Evolutionary conservation across 2,797 vertebrate species (phyloP).

Genomic region (Helarctos malayanus): DNA sequence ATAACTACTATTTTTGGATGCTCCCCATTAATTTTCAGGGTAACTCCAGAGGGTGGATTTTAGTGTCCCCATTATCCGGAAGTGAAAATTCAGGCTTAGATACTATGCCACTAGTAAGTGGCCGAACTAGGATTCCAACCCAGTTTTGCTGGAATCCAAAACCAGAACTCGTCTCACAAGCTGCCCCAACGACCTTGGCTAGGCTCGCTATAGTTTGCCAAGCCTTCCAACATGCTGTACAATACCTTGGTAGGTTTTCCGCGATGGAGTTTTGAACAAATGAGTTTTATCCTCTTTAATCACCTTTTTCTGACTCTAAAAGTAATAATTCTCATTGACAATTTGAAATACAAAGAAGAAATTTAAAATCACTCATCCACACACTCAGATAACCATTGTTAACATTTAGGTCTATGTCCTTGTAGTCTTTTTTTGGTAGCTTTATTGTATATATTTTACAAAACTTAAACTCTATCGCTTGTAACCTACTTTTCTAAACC

Average conservation of each 20-base stretch:
- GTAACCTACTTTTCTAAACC: neutral
- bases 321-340: neutral
- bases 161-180: neutral
- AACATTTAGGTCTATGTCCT: neutral
- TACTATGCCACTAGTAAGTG: neutral
- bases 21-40: neutral
- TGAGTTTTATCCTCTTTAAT: neutral
- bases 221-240: neutral
- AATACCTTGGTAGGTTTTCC: neutral
- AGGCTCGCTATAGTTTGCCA: neutral
- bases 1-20: neutral
- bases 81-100: neutral
- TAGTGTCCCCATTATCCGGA: neutral
- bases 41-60: neutral
- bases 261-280: constrained; percentile 16
- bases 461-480: neutral
- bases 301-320: neutral
- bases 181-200: neutral
- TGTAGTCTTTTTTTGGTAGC: neutral
- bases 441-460: neutral
- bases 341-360: constrained; percentile 36
- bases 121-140: neutral
- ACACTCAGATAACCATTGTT: neutral
- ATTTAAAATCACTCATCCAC: neutral
- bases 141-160: neutral